Evolutionary conservation across 1,140 invertebrate species (phyloP).

Genomic region (Linepithema humile): DNA sequence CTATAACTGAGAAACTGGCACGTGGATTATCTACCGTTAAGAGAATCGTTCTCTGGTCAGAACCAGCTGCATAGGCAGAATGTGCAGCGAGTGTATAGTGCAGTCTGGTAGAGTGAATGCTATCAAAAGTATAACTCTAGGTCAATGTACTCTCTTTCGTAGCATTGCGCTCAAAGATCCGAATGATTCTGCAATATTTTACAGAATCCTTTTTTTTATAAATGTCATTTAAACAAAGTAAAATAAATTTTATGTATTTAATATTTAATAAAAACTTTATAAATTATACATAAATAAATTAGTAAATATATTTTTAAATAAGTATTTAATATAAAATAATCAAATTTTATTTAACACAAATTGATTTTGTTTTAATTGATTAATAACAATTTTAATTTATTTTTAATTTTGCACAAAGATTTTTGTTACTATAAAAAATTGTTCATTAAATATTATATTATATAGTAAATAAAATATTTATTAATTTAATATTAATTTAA

Average conservation of each 20-base stretch:
- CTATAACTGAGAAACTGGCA: background rate
- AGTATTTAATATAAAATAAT: background rate
- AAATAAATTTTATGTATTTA: background rate
- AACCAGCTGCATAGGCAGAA: background rate
- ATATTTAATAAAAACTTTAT: background rate
- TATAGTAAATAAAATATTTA: no score
- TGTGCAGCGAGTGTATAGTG: background rate
- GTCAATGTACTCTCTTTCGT: background rate
- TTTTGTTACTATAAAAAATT: no score
- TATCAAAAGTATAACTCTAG: background rate
- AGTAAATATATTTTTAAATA: background rate
- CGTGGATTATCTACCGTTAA: constrained; percentile 7
- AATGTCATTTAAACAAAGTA: background rate
- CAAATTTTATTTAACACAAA: background rate
- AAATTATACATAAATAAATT: background rate
- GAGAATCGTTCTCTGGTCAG: background rate
- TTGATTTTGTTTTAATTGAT: background rate
- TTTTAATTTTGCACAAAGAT: no score
- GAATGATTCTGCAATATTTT: background rate
- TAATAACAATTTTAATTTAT: background rate
- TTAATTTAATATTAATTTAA: no score
- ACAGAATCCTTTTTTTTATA: background rate
- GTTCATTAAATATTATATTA: no score
- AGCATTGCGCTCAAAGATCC: background rate
- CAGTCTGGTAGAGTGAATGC: background rate